Percentiles rank a stretch among this genome's conserved stretches.
Evolutionary conservation across 2,888 invertebrate species (phyloP).

Genomic region (Alviniconcha strummeri): DNA sequence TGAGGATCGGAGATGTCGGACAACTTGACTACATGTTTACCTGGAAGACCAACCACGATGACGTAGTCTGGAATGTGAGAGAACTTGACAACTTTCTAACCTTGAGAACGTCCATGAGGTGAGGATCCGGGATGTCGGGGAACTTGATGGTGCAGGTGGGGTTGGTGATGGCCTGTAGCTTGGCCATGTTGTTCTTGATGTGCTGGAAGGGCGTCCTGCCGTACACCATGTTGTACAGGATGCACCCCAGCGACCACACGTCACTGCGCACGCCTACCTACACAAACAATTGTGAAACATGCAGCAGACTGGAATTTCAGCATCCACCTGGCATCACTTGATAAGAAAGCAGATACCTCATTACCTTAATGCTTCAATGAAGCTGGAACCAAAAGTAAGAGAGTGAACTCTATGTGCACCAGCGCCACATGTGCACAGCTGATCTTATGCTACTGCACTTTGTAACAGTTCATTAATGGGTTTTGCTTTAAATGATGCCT

Average conservation of each 20-base stretch:
- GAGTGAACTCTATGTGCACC: no score
- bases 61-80: background rate
- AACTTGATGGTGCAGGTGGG: constrained; percentile 85
- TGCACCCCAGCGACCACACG: constrained; percentile 98
- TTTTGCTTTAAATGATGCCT: no score
- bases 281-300: background rate
- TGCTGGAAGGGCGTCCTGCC: constrained; percentile 93
- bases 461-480: no score
- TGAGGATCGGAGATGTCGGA: background rate
- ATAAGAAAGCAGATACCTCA: no score
- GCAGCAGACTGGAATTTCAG: no score
- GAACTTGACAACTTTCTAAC: constrained; percentile 43
- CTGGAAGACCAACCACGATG: background rate
- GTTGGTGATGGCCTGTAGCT: constrained; percentile 86
- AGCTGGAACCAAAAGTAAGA: background rate
- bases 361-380: no score
- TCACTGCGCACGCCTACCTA: constrained; percentile 94
- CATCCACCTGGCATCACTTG: no score
- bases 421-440: no score
- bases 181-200: constrained; percentile 82
- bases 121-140: constrained; percentile 76
- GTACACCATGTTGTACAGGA: constrained; percentile 93
- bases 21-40: background rate
- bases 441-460: no score
- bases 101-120: constrained; percentile 65